Conservation (phyloP, 1,140 invertebrate genomes). For the Drosophila mojavensis region DNA sequence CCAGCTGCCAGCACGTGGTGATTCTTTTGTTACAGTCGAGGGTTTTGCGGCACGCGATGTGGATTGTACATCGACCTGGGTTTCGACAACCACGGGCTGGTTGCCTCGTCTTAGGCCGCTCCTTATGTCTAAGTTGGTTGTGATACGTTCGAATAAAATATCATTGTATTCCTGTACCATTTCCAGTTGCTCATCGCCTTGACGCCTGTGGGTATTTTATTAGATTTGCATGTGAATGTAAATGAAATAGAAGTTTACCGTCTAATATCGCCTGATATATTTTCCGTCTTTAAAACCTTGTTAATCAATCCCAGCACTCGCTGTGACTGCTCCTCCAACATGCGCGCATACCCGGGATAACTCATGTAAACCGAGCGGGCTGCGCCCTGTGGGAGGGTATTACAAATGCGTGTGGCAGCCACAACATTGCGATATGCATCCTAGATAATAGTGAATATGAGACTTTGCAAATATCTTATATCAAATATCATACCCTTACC, state of each 20-base stretch:
- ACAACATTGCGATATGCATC: slow-evolving; percentile 78
- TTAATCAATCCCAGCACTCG: slow-evolving; percentile 86
- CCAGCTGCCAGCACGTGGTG: slow-evolving; percentile 79
- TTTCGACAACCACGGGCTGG: slow-evolving; percentile 85
- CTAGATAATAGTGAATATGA: slow-evolving; percentile 16
- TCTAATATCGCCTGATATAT: slow-evolving; percentile 86
- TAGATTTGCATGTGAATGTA: neutral
- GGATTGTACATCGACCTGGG: slow-evolving; percentile 84
- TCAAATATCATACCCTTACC: slow-evolving; percentile 17
- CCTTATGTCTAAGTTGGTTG: slow-evolving; percentile 89
- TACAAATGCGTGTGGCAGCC: slow-evolving; percentile 88
- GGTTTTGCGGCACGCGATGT: slow-evolving; percentile 43
- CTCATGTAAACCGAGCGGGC: slow-evolving; percentile 89
- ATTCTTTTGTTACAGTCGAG: neutral
- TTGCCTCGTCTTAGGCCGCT: slow-evolving; percentile 86
- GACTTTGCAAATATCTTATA: neutral
- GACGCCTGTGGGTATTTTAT: slow-evolving; percentile 71
- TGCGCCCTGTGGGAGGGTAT: slow-evolving; percentile 88
- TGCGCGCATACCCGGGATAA: slow-evolving; percentile 88
- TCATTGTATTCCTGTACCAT: slow-evolving; percentile 91
- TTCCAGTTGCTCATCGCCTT: slow-evolving; percentile 90
- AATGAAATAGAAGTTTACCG: slow-evolving; percentile 39
- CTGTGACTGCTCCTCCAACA: slow-evolving; percentile 86
- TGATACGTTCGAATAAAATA: slow-evolving; percentile 91
- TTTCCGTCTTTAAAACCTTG: slow-evolving; percentile 86